A percentile compares a stretch with the other conserved stretches of the same genome.
phyloP scores from a whole-genome alignment of 2,113 vertebrate genomes.

The Varanus komodoensis region DNA sequence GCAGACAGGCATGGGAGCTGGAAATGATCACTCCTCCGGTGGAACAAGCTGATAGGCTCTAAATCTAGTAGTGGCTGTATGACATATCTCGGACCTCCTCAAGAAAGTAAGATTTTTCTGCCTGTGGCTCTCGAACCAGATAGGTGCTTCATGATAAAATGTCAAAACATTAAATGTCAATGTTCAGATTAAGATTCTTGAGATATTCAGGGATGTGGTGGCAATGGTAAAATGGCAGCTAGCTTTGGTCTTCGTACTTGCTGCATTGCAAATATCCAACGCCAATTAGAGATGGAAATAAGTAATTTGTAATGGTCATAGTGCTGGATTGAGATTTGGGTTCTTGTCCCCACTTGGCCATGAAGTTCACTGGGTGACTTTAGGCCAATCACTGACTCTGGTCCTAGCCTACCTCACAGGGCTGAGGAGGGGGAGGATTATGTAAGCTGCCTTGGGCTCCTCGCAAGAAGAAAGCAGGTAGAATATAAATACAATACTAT shows the following conservation, averaged over 20 bases:
- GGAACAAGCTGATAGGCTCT: neutral
- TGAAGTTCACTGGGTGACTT: too few species aligned
- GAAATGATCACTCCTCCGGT: neutral
- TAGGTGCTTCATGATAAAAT: neutral
- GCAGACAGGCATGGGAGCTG: too few species aligned
- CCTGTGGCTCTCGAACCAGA: neutral
- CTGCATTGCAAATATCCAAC: neutral
- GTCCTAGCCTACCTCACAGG: too few species aligned
- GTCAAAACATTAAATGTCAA: neutral
- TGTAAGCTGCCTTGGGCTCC: too few species aligned
- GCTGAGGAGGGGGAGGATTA: too few species aligned
- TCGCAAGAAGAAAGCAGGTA: too few species aligned
- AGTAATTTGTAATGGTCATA: neutral
- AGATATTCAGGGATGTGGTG: neutral
- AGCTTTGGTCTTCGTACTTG: too few species aligned
- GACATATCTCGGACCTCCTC: neutral
- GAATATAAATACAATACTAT: too few species aligned
- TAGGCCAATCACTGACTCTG: too few species aligned
- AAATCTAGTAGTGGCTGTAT: neutral
- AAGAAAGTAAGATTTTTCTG: neutral
- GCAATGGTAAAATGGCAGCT: neutral
- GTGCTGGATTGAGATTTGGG: too few species aligned
- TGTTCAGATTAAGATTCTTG: neutral
- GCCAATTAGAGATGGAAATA: neutral
- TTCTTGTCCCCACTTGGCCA: too few species aligned